Base-by-base conservation (phyloP, 2,797 vertebrate genomes). In the Hylomyscus alleni region DNA sequence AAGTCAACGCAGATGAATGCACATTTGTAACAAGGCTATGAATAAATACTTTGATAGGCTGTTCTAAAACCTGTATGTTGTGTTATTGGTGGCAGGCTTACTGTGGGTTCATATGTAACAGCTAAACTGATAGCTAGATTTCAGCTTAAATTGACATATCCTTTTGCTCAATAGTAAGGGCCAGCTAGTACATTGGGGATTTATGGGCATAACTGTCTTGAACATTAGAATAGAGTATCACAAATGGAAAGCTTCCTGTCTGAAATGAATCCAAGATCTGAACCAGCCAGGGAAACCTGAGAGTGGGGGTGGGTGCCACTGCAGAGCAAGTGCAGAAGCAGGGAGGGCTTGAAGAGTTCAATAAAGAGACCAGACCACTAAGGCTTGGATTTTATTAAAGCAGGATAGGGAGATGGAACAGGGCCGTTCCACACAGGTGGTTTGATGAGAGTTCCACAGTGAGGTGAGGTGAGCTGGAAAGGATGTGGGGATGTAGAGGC, bases 41-140 rank as follows among this genome's bases (percentile, higher is more conserved):
- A 97, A 97, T 95, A 97, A 97, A 97, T 37, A 50, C 20, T 81
- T 85, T n/a, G 17, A 54, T 84, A 11, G 62, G n/a, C 12, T 89
- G 19, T 17, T 65, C 83, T 34, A 62, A 77, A 3, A 40, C 77
- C 56, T 91, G 90, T 91, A 40, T 90, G 34, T 17, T 80, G 12
- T 69, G 13, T 69, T 12, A 50, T 60, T 56, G 62, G 44, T 24
- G 75, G 47, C 24, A 37, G 56, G 2, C 56, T 40, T 67, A 4
- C 15, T n/a, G 29, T 78, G 62, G 7, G 31, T 26, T 89, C 12
- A 0, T 15, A 6, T 24, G 10, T 94, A 1, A 9, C 52, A 60
- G 20, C 72, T 15, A 37, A 56, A 26, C 4, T 34, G 24, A 67
- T 80, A 14, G 69, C 6, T 72, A 37, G 47, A 26, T 26, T 58